Evolutionary conservation across 2,888 invertebrate genomes (phyloP), one percentile per base, ranked within the genome.

Genomic region (Athrips mouffetella): DNA sequence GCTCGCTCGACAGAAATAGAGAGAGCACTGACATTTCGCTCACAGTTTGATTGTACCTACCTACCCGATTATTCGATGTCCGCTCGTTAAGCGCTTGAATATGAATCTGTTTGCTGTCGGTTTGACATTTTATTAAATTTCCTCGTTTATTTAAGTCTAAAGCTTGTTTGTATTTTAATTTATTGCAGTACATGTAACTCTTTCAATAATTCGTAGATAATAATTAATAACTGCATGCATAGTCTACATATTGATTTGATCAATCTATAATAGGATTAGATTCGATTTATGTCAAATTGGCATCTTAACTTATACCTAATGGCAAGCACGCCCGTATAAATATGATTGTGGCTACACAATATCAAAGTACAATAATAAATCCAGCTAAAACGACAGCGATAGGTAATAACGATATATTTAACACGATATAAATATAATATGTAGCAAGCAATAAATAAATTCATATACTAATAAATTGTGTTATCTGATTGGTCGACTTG

Each of bases 1-100:
- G 79, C 64, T 63, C 60, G 63, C 61, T 69, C 66, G 67, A 80
- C 80, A 73, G 77, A 85, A 84, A 83, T 83, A 83, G 83, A 83
- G 75, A 66, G 82, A 80, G 81, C 82, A 80, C 75, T 84, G 84
- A 81, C 84, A 84, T 83, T 84, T 84, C 64, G 66, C 64, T 74
- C 61, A 62, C 59, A 72, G 61, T 75, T 75, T 73, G 71, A 78
- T 78, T 77, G 76, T 69, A 70, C n/a, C n/a, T n/a, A n/a, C n/a
- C n/a, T n/a, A n/a, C 70, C 69, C 71, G 73, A 79, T 79, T 79
- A 73, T 70, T 67, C 69, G 73, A 75, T 72, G 60, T 67, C 62
- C 61, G 64, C 68, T 73, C 67, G 70, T 73, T 71, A 73, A 67
- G 70, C 55, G 59, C 64, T 48, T 50, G 48, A 50, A 45, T 39